Base-by-base conservation (phyloP, 2,888 invertebrate species). In the Cancer borealis region DNA sequence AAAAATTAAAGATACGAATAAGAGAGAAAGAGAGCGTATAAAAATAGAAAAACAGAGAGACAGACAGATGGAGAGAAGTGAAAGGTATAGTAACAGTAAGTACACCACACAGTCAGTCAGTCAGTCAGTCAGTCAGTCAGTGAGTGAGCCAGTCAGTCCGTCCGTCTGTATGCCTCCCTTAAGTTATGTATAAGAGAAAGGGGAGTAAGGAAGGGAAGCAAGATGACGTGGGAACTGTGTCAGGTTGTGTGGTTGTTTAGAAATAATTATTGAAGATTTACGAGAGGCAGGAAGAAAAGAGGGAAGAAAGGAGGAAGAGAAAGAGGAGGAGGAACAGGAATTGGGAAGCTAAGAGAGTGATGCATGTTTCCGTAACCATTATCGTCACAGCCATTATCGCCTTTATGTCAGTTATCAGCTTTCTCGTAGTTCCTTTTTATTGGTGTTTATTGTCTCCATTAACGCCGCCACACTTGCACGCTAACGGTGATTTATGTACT, bases 261-360 rank as follows among this genome's bases (percentile, higher is more conserved):
- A 73, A n/a, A 21, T 73, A 73, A 73, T 73, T 73, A 73, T 21
- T 21, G 73, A 73, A 73, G 73, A 73, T 73, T 73, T 73, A 73
- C 73, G 30, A 30, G 10, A 10, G 30, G 1, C 26, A 30, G 21
- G 10, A 30, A 26, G 30, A 30, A 21, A 30, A 12, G 79, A 30
- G 79, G 30, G 79, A 30, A 12, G 79, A 14, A 21, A 30, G 79
- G 79, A 79, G 79, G 30, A 21, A 6, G 73, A 73, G 17, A 17
- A 17, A 3, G 17, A 54, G 12, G 17, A 39, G 39, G 39, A 39
- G 39, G 39, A 39, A 39, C 39, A 39, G 39, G 39, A 54, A 17
- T 17, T 10, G 12, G 54, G 12, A 17, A 73, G 73, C 54, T 54
- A 17, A 21, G 26, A 73, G 73, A 73, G n/a, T 73, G 73, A 73